Evolutionary conservation across 1,140 invertebrate genomes (phyloP).

Genomic region (Neodiprion pinetum): DNA sequence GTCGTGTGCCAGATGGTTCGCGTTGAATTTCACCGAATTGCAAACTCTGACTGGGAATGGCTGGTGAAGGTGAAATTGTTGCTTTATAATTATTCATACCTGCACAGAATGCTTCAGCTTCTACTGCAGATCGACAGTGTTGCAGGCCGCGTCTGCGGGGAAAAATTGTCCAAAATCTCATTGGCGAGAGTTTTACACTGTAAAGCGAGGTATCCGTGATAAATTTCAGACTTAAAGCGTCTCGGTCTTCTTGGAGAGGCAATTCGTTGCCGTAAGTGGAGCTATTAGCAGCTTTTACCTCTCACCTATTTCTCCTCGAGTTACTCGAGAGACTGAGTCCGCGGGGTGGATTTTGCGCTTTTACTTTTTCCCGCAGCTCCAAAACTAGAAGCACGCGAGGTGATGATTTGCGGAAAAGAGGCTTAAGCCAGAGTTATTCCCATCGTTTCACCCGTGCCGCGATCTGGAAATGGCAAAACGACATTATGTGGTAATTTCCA

Average conservation of each 20-base stretch:
- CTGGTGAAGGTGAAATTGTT: too few species aligned
- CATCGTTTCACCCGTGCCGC: background rate
- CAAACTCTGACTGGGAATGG: background rate
- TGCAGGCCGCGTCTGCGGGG: too few species aligned
- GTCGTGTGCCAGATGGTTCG: background rate
- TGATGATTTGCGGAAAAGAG: background rate
- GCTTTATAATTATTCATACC: too few species aligned
- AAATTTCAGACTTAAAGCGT: background rate
- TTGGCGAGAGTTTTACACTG: background rate
- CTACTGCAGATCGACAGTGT: too few species aligned
- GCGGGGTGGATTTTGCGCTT: background rate
- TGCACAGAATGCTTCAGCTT: too few species aligned
- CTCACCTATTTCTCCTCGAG: conserved; percentile 6
- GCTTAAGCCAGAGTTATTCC: background rate
- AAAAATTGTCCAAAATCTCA: background rate
- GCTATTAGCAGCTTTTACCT: conserved; percentile 11
- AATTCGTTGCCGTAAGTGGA: conserved; percentile 5
- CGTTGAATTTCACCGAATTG: background rate
- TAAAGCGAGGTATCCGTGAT: background rate
- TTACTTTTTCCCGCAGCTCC: background rate
- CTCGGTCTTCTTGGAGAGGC: background rate
- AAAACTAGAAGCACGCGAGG: background rate
- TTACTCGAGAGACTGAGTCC: background rate
- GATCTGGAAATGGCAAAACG: background rate
- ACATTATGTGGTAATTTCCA: too few species aligned